Conservation (phyloP, 2,888 invertebrate species). For the Eumacrocentrus americanus region DNA sequence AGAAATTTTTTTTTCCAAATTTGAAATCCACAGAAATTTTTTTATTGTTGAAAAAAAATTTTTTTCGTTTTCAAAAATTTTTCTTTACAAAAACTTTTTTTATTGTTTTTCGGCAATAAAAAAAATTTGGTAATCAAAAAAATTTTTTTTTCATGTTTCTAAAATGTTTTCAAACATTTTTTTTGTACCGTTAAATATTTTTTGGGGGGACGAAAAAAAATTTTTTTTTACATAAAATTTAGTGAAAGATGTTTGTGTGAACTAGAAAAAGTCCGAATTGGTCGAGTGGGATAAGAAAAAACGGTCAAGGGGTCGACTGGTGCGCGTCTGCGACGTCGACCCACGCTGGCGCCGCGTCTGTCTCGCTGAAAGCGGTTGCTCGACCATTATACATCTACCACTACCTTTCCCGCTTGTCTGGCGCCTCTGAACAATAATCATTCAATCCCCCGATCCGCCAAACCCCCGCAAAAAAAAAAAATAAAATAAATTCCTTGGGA, state of each 20-base stretch:
- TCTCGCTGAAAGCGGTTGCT: conserved; percentile 30
- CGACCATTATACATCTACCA: conserved; percentile 18
- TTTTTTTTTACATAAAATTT: too few species aligned
- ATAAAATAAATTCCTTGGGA: neutral
- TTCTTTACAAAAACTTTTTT: neutral
- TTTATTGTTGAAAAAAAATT: neutral
- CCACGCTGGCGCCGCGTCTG: conserved; percentile 58
- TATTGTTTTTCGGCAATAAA: neutral
- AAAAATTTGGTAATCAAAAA: neutral
- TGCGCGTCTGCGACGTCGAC: conserved; percentile 46
- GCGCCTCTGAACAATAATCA: neutral
- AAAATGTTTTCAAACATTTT: conserved; percentile 11
- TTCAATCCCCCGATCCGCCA: neutral
- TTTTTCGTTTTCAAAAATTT: neutral
- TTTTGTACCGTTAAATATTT: too few species aligned
- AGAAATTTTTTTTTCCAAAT: neutral
- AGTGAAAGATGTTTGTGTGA: too few species aligned
- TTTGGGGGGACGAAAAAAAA: too few species aligned
- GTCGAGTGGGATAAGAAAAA: neutral
- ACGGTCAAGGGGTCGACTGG: conserved; percentile 48
- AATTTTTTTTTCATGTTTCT: conserved; percentile 17
- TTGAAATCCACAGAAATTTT: neutral
- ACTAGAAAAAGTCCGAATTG: neutral
- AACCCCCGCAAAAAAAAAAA: neutral
- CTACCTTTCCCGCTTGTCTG: conserved; percentile 23